Base-by-base conservation (phyloP, 2,113 vertebrate species). In the Illadopsis cleaveri region DNA sequence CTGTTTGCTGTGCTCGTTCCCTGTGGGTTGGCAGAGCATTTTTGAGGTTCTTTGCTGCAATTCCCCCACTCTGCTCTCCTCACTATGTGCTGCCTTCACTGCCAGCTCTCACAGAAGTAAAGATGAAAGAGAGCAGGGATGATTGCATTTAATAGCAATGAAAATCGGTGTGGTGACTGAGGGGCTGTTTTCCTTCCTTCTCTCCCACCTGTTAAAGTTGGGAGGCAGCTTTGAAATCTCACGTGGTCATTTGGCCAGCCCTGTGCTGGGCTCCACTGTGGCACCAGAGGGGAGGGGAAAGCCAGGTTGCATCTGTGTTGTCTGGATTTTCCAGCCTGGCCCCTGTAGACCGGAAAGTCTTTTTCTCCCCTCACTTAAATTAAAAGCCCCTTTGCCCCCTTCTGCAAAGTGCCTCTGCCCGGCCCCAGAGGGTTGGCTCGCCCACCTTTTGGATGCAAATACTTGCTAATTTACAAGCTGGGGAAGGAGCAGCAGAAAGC, bases 101-200 rank as follows among this genome's bases (percentile, higher is more conserved):
- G 82, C 87, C 53, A 45, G 81, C 53, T 85, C 80, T 81, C 8
- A 2, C 60, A 73, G 93, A 92, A 84, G 70, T 86, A 40, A 65
- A 95, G 95, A 96, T 96, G 82, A 97, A 96, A 96, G 92, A 45
- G n/a, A 79, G 30, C 45, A 56, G 71, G 42, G 69, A 47, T 81
- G 37, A 94, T 95, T 82, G 44, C 45, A 80, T 70, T 86, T 80
- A 96, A 95, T 82, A 77, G 83, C 78, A 47, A 24, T 68, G 89
- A 95, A 89, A 90, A 90, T 44, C 9, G 53, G 79, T 13, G 5
- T 5, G 27, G 71, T 48, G 87, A 51, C 11, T 35, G 22, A 60
- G 42, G 71, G 56, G 40, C 42, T 6, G 14, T 76, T 89, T 94
- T 79, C 61, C 76, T 86, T 95, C 56, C 40, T 64, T 81, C 53